Evolutionary conservation across 2,113 vertebrate species (phyloP), one percentile per base, ranked within the genome.

Genomic region (Rousettus leschenaultii): DNA sequence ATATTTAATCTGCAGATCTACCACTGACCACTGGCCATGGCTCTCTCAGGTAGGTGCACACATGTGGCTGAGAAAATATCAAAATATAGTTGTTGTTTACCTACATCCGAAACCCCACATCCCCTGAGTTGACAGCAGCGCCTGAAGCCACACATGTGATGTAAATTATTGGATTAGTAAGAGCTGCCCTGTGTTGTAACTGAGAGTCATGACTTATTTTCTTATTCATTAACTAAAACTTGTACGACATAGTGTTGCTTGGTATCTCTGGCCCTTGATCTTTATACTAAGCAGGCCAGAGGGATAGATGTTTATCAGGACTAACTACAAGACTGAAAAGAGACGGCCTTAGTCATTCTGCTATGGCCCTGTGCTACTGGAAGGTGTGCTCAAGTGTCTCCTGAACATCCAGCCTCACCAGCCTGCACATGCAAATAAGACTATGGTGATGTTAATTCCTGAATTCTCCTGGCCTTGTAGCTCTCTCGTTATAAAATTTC

Each of bases 91-190:
- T 30, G 65, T 83, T 89, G 61, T 85, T 94, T 74, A 57, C 48
- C 71, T 94, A 33, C 53, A 79, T 97, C 40, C 86, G 57, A 91
- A 96, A 79, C 38, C 65, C 33, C 55, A 66, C 28, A 78, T 28
- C 79, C 73, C 57, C 68, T 75, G 24, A 78, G 33, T 55, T 82
- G 87, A 48, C 33, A 3, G 22, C 10, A 92, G 35, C 33, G 43
- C 14, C 19, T 61, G 33, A 79, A 74, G 63, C 57, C 68, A 70
- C 79, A 53, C 4, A 75, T 40, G n/a, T 48, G 30, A 33, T 30
- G 26, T 83, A 83, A 86, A 48, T 7, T n/a, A 71, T 0, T 86
- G 24, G 5, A 45, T 84, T 93, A 75, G 89, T 89, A 92, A 96
- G 68, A 93, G 16, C 19, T 95, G 14, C 18, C 38, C 57, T 93